Base-by-base conservation (phyloP, 2,888 invertebrate species). In the Meta bourneti region DNA sequence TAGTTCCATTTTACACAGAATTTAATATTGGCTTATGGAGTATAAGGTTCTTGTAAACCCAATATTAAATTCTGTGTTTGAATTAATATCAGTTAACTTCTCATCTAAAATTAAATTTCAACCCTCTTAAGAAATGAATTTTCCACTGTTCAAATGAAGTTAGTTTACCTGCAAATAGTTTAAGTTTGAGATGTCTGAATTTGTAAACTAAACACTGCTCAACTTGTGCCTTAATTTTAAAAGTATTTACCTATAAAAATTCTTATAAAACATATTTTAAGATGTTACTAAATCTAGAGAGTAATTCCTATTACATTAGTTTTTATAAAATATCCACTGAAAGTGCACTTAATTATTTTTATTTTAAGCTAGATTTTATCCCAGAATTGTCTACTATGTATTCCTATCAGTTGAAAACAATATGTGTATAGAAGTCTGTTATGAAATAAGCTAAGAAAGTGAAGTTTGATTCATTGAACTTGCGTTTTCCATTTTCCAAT, bases 151-250 rank as follows among this genome's bases (percentile, higher is more conserved):
- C 11, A 7, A 61, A 16, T 61, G 9, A 61, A 16, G 61, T 16
- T 9, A 4, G 34, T 34, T 34, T 34, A 34, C 34, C 34, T 34
- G 34, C 11, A 61, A 9, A 11, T 61, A 11, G 11, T 61, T 61
- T 61, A 61, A 16, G 13, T 16, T 61, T 61, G 61, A 61, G 13
- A 16, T 61, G 11, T 61, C 16, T 16, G 16, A 61, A 61, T 16
- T 61, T 61, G 11, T 16, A 16, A 61, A 9, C 11, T 61, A 61
- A 11, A 6, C 16, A 61, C 81, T 81, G 81, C 86, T 86, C 86
- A 86, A 82, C 16, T 77, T 70, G 90, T 91, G 90, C 90, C 90
- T 91, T 91, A 91, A 86, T 85, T 90, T 75, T 2, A 34, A 34
- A 84, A 84, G 16, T 8, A 34, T 74, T 34, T 75, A n/a, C 34